A percentile compares a stretch with the other conserved stretches of the same genome.
Evolutionary conservation across 2,888 invertebrate species (phyloP).

Genomic region (Phengaris alcon): DNA sequence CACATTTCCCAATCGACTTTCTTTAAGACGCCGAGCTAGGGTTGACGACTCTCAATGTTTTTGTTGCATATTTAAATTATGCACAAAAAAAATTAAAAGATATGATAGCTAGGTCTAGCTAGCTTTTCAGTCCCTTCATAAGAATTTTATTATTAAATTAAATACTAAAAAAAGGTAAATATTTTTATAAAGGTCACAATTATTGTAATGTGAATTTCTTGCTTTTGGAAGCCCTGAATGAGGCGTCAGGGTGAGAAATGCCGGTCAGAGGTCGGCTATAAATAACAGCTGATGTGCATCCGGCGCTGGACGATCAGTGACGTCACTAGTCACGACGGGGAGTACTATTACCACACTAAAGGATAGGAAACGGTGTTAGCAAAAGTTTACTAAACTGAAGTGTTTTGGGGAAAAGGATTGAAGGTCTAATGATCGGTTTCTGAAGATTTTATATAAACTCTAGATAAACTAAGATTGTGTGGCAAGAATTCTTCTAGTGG

Average conservation of each 20-base stretch:
- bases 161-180: neutral
- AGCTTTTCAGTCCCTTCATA: no score
- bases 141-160: neutral
- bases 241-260: constrained; percentile 16
- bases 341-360: neutral
- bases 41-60: neutral
- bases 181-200: neutral
- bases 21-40: neutral
- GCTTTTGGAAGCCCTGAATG: neutral
- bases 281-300: constrained; percentile 18
- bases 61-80: neutral
- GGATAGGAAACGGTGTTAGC: neutral
- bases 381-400: neutral
- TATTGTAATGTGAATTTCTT: neutral
- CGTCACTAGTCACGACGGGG: neutral
- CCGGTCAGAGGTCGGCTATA: constrained; percentile 11
- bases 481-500: no score
- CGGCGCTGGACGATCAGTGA: constrained; percentile 17
- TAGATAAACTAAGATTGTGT: no score
- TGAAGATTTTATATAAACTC: no score
- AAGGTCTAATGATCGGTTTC: no score
- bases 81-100: neutral
- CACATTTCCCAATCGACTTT: constrained; percentile 11
- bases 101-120: no score
- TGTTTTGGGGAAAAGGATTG: neutral